These are phyloP conservation scores for Aythya fuligula DNA, from an alignment of 2,797 vertebrate genomes.

Conservation along the genomic window DNA sequence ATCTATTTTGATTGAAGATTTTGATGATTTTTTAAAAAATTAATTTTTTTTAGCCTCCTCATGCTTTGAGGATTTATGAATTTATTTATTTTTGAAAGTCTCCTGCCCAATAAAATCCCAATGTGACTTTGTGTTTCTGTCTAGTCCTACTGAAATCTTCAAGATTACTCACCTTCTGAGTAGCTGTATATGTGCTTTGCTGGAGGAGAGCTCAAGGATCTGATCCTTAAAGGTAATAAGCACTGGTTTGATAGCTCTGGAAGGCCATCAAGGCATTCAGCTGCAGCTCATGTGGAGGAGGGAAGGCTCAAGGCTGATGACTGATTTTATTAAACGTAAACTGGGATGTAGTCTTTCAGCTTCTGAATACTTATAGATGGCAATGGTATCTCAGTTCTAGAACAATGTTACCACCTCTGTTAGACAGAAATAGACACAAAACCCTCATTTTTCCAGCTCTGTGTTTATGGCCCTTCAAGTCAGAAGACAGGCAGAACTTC, in stretches of 20 bases:
- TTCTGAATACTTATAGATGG: neutral
- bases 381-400: neutral
- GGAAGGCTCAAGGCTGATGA: neutral
- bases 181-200: neutral
- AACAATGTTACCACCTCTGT: neutral
- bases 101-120: neutral
- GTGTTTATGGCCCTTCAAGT: neutral
- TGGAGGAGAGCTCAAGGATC: neutral
- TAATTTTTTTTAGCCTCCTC: neutral
- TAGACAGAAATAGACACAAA: neutral
- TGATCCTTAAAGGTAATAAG: neutral
- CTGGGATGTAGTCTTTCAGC: neutral
- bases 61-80: slow-evolving; percentile 23
- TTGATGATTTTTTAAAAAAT: neutral
- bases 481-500: neutral
- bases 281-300: neutral
- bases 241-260: neutral
- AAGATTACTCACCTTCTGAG: neutral
- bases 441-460: neutral
- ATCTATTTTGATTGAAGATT: slow-evolving; percentile 56
- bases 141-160: neutral
- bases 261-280: neutral
- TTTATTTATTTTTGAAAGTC: slow-evolving; percentile 33
- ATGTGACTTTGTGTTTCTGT: neutral
- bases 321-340: neutral